Evolutionary conservation across 2,113 vertebrate genomes (phyloP), one percentile per base, ranked within the genome.

Genomic region (Planiliza haematocheilus): DNA sequence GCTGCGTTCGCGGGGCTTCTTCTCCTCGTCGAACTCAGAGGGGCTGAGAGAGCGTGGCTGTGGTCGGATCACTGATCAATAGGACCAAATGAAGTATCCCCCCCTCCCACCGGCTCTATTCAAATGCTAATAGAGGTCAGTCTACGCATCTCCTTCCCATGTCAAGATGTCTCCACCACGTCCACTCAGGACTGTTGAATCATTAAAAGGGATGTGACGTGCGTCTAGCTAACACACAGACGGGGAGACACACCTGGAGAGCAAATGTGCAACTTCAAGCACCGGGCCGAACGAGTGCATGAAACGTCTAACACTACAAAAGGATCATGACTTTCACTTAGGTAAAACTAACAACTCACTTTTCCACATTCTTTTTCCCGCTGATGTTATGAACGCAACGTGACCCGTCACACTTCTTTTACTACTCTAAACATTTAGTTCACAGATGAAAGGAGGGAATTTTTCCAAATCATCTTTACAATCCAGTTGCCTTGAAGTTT

Each of bases 71-170:
- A 65, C 50, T 30, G 52, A 62, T 78, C 78, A 89, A 59, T 16
- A 61, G 56, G 42, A 52, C 17, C 67, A 10, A 58, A 76, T 37
- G 39, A 49, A 20, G 10, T 71, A 63, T 46, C 61, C 59, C 39
- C 42, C 13, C 45, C 63, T 46, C 61, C 59, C 36, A 38, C 13
- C 45, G n/a, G n/a, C 64, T 72, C 76, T 45, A 77, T 91, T 88
- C 64, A 30, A 66, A 89, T 88, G 79, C 70, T 65, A 89, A 87
- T 73, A 39, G 36, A 43, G 71, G 73, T 81, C 59, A 67, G 46
- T 1, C 43, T 69, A 24, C 49, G n/a, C 3, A 42, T 81, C 81
- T 85, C 58, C 42, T 70, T 79, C 70, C 14, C 81, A 76, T 64
- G 55, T 75, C 78, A 71, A 84, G 73, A 70, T 43, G 55, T 76